Evolutionary conservation across 2,888 invertebrate species (phyloP).

Genomic region (Lasioglossum villosulum): DNA sequence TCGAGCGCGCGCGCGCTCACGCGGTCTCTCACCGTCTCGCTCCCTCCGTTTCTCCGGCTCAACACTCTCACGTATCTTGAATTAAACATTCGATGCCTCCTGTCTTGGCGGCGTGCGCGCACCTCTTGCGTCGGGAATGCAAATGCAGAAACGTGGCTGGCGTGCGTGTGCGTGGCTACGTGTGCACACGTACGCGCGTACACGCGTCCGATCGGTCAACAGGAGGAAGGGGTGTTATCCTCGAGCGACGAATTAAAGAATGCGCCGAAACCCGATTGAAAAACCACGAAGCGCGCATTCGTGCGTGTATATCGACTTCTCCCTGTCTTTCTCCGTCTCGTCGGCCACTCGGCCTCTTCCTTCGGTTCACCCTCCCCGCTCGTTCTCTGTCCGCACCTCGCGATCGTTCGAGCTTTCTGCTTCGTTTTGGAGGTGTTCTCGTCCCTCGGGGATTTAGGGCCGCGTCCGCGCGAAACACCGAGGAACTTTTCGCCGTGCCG

Average conservation of each 20-base stretch:
- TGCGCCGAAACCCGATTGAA: constrained; percentile 74
- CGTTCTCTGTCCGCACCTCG: constrained; percentile 2
- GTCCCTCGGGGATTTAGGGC: constrained; percentile 63
- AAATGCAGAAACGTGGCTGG: constrained; percentile 72
- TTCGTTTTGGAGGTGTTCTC: constrained; percentile 46
- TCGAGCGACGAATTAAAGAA: constrained; percentile 78
- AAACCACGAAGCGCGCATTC: constrained; percentile 69
- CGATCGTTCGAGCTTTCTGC: constrained; percentile 28
- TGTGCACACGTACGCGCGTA: constrained; percentile 21
- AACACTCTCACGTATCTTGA: constrained; percentile 79
- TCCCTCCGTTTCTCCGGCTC: constrained; percentile 41
- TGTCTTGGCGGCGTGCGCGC: constrained; percentile 81
- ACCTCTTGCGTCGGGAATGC: constrained; percentile 79
- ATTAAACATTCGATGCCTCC: constrained; percentile 84
- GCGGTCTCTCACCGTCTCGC: background rate
- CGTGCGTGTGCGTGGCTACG: constrained; percentile 28
- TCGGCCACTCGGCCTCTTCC: constrained; percentile 19
- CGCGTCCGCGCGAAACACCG: constrained; percentile 45
- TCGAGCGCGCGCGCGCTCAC: background rate
- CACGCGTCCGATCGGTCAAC: constrained; percentile 22
- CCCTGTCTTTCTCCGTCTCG: constrained; percentile 31
- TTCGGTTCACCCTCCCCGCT: background rate
- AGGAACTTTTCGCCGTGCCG: constrained; percentile 47
- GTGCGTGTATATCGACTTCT: constrained; percentile 57
- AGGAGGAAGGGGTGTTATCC: constrained; percentile 72